Conservation (phyloP, 2,113 vertebrate species). For the Acinonyx jubatus region DNA sequence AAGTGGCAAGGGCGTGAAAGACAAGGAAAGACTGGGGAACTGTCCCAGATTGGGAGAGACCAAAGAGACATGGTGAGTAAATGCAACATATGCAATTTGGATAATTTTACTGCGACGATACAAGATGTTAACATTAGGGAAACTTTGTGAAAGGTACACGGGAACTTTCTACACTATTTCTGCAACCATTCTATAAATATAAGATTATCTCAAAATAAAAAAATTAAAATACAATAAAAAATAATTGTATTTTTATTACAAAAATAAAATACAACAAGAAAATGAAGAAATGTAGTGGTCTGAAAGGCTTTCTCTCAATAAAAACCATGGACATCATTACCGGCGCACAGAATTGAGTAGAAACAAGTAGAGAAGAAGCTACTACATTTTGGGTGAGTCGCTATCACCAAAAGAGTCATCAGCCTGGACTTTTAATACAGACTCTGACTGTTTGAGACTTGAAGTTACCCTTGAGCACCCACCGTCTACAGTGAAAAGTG, state of each 20-base stretch:
- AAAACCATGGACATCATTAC: neutral
- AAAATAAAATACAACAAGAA: neutral
- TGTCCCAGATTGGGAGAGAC: neutral
- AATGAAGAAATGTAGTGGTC: neutral
- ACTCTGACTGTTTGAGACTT: neutral
- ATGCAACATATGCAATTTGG: neutral
- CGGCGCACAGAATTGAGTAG: neutral
- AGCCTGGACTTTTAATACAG: neutral
- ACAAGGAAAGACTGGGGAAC: neutral
- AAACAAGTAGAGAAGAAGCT: neutral
- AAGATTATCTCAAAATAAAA: neutral
- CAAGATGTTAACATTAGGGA: no score
- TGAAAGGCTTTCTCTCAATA: neutral
- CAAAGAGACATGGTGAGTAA: fast-evolving
- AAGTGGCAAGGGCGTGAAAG: neutral
- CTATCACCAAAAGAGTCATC: neutral
- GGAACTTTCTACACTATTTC: neutral
- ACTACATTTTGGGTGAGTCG: neutral
- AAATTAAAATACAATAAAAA: neutral
- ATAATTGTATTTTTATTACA: neutral
- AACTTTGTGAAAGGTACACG: no score
- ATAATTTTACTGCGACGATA: neutral
- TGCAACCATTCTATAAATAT: neutral
- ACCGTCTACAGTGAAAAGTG: neutral
- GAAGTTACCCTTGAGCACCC: neutral